Conservation (phyloP, 2,797 vertebrate genomes). For the Falco novaeseelandiae region DNA sequence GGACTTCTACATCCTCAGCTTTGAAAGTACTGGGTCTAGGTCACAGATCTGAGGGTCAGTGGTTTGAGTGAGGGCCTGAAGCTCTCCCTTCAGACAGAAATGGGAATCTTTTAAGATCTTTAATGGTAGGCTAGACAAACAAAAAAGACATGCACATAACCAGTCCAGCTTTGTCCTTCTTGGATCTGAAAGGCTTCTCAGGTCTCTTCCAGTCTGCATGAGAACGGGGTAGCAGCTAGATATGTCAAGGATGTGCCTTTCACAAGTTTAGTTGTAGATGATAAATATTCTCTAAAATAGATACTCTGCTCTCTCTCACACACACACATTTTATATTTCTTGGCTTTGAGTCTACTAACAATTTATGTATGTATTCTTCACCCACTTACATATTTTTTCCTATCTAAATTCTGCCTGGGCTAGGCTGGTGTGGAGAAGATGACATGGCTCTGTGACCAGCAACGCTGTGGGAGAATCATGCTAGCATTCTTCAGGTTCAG, state of each 20-base stretch:
- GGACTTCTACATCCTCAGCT: not conserved
- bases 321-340: not conserved
- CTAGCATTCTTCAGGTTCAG: not conserved
- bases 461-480: not conserved
- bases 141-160: not conserved
- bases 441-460: not conserved
- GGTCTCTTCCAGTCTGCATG: not conserved
- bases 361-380: not conserved
- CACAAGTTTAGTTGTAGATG: not conserved
- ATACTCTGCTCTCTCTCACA: not conserved
- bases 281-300: not conserved
- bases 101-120: not conserved
- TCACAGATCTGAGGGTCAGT: not conserved
- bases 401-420: not conserved
- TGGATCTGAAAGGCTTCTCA: not conserved
- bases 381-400: not conserved
- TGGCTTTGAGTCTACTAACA: not conserved
- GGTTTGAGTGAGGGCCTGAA: not conserved
- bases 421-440: not conserved
- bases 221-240: not conserved
- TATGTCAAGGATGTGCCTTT: not conserved
- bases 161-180: not conserved
- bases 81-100: not conserved
- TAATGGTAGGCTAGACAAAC: not conserved
- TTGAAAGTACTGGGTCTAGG: not conserved